Evolutionary conservation across 2,797 vertebrate species (phyloP).

Genomic region (Anniella stebbinsi): DNA sequence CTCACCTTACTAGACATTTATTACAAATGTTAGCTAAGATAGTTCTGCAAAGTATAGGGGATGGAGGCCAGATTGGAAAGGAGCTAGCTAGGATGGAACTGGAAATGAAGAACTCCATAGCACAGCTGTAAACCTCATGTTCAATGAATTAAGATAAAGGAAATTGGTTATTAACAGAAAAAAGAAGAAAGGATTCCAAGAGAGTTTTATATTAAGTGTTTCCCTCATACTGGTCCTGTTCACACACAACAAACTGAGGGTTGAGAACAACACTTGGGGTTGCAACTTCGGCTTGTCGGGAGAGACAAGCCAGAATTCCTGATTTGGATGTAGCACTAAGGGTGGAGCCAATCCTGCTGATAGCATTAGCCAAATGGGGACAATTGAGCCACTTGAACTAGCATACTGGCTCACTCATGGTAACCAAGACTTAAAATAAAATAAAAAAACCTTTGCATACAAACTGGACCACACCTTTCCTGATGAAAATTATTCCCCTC

Average conservation of each 20-base stretch:
- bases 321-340: no score
- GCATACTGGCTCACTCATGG: no score
- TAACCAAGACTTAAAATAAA: neutral
- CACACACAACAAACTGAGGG: no score
- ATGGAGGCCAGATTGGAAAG: neutral
- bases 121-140: neutral
- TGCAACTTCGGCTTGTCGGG: no score
- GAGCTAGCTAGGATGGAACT: neutral
- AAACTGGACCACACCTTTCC: neutral
- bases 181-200: neutral
- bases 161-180: neutral
- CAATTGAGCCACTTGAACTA: no score
- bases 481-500: neutral
- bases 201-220: neutral
- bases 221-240: neutral
- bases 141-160: neutral
- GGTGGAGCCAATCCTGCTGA: no score
- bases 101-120: neutral
- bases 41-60: neutral
- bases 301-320: no score
- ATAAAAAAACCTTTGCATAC: no score
- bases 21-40: neutral
- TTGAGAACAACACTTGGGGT: no score
- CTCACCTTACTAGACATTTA: neutral
- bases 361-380: no score